phyloP scores from a whole-genome alignment of 2,888 invertebrate species.

The Leptopterna dolabrata region DNA sequence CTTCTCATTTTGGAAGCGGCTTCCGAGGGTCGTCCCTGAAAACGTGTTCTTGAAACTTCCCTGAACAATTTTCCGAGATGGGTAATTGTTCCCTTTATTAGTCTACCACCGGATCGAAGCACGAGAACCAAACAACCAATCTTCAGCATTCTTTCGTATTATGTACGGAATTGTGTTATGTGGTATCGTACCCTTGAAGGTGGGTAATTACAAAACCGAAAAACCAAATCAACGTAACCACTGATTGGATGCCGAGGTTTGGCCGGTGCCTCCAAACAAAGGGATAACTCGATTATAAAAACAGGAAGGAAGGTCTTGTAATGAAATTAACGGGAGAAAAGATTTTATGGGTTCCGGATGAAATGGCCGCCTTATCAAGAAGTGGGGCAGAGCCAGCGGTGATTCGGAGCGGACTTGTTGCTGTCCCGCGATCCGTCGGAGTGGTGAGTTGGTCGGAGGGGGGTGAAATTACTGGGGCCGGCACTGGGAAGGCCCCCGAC shows the following conservation, averaged over 20 bases:
- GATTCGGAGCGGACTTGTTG: neutral
- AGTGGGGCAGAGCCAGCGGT: neutral
- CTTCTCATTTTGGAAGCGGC: too few relatives aligned
- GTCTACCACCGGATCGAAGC: too few relatives aligned
- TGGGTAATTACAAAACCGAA: too few relatives aligned
- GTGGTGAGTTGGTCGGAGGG: neutral
- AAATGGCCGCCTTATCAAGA: neutral
- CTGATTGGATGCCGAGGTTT: neutral
- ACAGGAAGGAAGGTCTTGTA: neutral
- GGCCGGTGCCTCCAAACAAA: neutral
- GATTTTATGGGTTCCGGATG: neutral
- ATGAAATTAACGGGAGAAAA: neutral
- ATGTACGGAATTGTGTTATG: too few relatives aligned
- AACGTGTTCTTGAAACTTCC: too few relatives aligned
- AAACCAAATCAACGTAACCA: neutral
- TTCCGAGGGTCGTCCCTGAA: too few relatives aligned
- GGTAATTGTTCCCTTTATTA: too few relatives aligned
- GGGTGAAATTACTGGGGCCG: neutral
- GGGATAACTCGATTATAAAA: neutral
- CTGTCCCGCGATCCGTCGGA: neutral
- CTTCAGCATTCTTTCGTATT: too few relatives aligned
- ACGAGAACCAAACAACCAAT: too few relatives aligned
- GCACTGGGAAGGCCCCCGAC: neutral
- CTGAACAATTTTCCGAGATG: too few relatives aligned
- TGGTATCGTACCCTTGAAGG: too few relatives aligned